Conservation (phyloP, 2,113 vertebrate species). For the Axis porcinus region DNA sequence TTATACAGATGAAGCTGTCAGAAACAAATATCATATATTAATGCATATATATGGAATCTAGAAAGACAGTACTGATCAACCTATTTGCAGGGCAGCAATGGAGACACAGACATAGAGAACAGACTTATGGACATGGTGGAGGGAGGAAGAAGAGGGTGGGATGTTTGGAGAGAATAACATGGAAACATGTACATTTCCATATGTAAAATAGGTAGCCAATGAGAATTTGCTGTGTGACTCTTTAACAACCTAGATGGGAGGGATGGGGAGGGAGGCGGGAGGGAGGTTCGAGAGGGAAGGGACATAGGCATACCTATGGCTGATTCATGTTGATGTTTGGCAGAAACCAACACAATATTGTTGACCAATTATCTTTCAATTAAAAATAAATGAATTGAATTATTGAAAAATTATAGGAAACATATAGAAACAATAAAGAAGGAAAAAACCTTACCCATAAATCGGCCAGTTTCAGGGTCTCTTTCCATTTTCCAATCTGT, state of each 20-base stretch:
- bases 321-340: not conserved
- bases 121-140: not conserved
- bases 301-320: not conserved
- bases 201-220: not conserved
- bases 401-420: not conserved
- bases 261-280: not conserved
- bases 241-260: not conserved
- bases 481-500: constrained; percentile 70
- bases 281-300: not conserved
- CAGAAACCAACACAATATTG: not conserved
- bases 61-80: not conserved
- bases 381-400: not conserved
- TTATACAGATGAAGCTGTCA: not conserved
- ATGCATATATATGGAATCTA: not conserved
- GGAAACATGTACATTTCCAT: not conserved
- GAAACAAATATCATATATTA: not conserved
- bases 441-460: not conserved
- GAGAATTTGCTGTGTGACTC: not conserved
- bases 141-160: not conserved
- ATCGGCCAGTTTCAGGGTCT: constrained; percentile 66
- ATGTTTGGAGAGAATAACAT: not conserved
- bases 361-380: not conserved
- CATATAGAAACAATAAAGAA: not conserved
- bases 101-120: not conserved
- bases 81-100: not conserved